Base-by-base conservation (phyloP, 2,797 vertebrate species). In the Syngnathus rostellatus region DNA sequence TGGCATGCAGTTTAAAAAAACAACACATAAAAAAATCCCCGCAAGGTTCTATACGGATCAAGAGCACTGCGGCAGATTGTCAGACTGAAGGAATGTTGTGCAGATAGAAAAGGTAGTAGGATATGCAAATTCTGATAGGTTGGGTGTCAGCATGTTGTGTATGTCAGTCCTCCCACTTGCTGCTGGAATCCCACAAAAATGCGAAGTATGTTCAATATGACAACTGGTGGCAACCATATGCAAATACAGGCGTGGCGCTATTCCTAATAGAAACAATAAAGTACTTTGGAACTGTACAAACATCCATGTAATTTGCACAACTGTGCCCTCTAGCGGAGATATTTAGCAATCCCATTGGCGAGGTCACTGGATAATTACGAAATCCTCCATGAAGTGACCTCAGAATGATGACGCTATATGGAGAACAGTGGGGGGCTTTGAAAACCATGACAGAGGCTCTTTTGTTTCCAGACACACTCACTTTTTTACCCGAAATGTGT, bases 171-270 rank as follows among this genome's bases (percentile, higher is more conserved):
- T 57, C 25, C 54, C 11, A 31, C 37, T 25, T 25, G 1, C 19
- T 19, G 11, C 8, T 40, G 17, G 19, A 40, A n/a, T 53, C 41
- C 75, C 70, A 21, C 72, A 81, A 68, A 78, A 78, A 87, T 86
- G 70, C 68, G 75, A 80, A 77, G 78, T 81, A 83, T 81, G 80
- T 67, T 65, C 14, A 5, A 41, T 53, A 63, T 54, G 64, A 37
- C 19, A n/a, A 61, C 39, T 61, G 10, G 19, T n/a, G n/a, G 39
- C 10, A 5, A 39, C 38, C 10, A 21, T 41, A 21, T 31, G 39
- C 38, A 61, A 40, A 41, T 21, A 3, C 19, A 61, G 19, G 5
- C 59, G 14, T n/a, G 39, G 59, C 10, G 3, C 10, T 19, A 10
- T 39, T n/a, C 10, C 6, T 48, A 41, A 61, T 61, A 10, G 58